phyloP scores from a whole-genome alignment of 92 coral and sea anemone genomes.

The Epizoanthus fatuus region DNA sequence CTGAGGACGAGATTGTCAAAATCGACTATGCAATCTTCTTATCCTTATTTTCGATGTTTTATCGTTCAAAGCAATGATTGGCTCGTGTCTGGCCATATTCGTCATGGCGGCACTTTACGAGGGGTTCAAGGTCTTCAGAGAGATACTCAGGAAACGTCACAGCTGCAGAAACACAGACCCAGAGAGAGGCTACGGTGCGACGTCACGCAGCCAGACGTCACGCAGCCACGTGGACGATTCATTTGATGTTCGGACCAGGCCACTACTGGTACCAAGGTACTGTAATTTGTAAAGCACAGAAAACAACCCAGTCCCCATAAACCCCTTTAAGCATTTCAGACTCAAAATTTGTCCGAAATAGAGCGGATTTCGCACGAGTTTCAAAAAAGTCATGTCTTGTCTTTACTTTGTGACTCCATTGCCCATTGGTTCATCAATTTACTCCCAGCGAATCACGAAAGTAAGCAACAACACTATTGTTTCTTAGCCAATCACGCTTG shows the following conservation, averaged over 20 bases:
- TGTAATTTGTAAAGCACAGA: too few relatives aligned
- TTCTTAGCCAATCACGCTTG: too few relatives aligned
- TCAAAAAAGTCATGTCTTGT: too few relatives aligned
- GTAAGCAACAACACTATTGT: too few relatives aligned
- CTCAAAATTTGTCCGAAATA: too few relatives aligned
- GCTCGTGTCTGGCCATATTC: conserved; percentile 61
- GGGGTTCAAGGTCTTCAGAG: conserved; percentile 67
- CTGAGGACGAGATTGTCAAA: too few relatives aligned
- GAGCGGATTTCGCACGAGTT: too few relatives aligned
- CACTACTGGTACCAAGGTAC: conserved; percentile 10
- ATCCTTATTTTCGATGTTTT: neutral
- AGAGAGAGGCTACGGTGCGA: conserved; percentile 37
- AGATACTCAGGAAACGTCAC: conserved; percentile 22
- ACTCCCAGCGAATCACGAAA: too few relatives aligned
- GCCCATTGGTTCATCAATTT: too few relatives aligned
- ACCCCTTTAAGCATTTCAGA: too few relatives aligned
- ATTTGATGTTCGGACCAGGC: neutral
- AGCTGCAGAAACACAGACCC: neutral
- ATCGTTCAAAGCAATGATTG: conserved; percentile 42
- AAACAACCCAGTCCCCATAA: too few relatives aligned
- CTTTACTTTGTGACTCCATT: too few relatives aligned
- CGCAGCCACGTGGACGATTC: conserved; percentile 18
- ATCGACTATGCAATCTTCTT: neutral
- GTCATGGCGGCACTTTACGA: conserved; percentile 61
- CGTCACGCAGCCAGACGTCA: conserved; percentile 16